These are phyloP conservation scores for Anarrhichthys ocellatus DNA, from an alignment of 2,113 vertebrate species.

Conservation along the genomic window DNA sequence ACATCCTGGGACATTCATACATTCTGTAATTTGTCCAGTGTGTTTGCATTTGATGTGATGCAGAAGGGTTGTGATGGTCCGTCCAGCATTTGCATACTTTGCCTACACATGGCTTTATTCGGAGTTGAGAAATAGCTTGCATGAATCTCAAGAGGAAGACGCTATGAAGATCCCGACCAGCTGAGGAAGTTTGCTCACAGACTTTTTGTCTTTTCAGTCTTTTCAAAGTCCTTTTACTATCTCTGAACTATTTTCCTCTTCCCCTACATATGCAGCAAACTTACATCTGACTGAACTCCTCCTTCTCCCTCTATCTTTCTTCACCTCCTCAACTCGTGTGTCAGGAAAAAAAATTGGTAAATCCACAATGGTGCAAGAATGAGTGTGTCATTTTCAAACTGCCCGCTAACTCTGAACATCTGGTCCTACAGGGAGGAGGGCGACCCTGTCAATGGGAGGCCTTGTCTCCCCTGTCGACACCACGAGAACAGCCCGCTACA, in stretches of 20 bases:
- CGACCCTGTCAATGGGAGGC: slow-evolving; percentile 74
- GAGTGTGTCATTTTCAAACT: slow-evolving; percentile 75
- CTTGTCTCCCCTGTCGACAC: slow-evolving; percentile 75
- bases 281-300: neutral
- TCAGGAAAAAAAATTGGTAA: slow-evolving; percentile 44
- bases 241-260: neutral
- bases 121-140: slow-evolving; percentile 18
- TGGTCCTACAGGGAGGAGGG: slow-evolving; percentile 62
- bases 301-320: neutral
- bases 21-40: neutral
- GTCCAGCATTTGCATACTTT: slow-evolving; percentile 33
- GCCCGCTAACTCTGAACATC: slow-evolving; percentile 80
- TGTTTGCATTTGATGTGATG: slow-evolving; percentile 42
- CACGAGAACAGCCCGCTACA: slow-evolving; percentile 44
- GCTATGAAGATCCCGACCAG: slow-evolving; percentile 20
- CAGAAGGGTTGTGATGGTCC: slow-evolving; percentile 7
- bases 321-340: slow-evolving; percentile 30
- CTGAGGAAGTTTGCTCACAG: neutral
- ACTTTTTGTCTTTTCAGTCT: neutral
- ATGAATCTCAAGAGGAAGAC: slow-evolving; percentile 31
- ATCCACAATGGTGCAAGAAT: slow-evolving; percentile 63
- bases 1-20: slow-evolving; percentile 33
- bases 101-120: slow-evolving; percentile 42
- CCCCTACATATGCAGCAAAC: neutral
- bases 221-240: neutral